phyloP scores from a whole-genome alignment of 2,113 vertebrate genomes.

The Glaucidium brasilianum region DNA sequence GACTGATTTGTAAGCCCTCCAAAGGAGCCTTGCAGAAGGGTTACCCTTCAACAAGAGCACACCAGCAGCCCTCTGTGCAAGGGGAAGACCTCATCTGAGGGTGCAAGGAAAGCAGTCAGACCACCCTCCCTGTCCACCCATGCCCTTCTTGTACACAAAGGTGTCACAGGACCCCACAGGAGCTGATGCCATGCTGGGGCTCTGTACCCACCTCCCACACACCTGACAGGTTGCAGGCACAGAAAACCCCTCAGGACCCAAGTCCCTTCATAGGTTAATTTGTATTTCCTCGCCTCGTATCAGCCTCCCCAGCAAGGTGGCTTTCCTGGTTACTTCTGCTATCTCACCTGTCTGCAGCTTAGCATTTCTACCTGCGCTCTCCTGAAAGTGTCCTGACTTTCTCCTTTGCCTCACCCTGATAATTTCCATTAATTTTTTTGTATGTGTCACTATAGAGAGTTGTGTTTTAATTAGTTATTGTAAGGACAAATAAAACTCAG shows the following conservation, averaged over 20 bases:
- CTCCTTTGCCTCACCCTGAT: neutral
- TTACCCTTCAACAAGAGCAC: neutral
- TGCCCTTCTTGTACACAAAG: neutral
- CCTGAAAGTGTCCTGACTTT: neutral
- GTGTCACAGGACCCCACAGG: neutral
- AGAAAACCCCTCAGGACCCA: neutral
- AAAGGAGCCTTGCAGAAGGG: neutral
- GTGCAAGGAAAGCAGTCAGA: neutral
- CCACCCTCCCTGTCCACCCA: accelerated
- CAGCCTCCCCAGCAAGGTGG: neutral
- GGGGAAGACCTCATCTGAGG: neutral
- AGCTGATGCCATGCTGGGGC: accelerated
- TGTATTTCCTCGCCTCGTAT: neutral
- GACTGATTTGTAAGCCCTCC: neutral
- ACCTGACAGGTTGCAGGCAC: neutral
- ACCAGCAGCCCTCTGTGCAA: neutral
- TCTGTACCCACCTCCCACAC: neutral
- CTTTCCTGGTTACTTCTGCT: neutral
- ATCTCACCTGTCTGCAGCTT: neutral
- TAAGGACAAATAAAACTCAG: neutral
- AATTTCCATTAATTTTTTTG: neutral
- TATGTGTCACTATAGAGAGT: neutral
- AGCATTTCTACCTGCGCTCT: neutral
- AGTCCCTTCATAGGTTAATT: neutral
- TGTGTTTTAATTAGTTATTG: neutral